These are phyloP conservation scores for Acronicta psi DNA, from an alignment of 2,888 invertebrate genomes.

Conservation along the genomic window DNA sequence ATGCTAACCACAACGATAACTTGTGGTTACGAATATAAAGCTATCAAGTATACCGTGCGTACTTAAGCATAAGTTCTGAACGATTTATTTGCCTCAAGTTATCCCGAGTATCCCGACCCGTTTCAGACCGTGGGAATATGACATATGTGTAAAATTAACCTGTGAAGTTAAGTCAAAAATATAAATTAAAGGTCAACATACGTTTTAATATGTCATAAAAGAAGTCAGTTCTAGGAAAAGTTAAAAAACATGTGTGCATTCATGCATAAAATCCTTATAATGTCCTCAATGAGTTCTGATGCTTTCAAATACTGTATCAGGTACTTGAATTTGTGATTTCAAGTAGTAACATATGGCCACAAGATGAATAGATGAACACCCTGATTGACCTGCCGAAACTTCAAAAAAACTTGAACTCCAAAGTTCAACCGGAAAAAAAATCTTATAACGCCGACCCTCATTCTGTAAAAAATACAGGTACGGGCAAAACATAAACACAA, in stretches of 20 bases:
- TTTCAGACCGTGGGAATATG: slow-evolving; percentile 24
- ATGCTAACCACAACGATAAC: slow-evolving; percentile 19
- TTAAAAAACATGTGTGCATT: too few species aligned
- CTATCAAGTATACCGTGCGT: slow-evolving; percentile 25
- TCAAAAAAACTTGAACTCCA: slow-evolving; percentile 38
- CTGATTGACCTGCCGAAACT: slow-evolving; percentile 42
- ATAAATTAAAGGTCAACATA: neutral
- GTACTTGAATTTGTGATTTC: slow-evolving; percentile 38
- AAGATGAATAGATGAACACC: slow-evolving; percentile 59
- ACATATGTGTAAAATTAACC: neutral
- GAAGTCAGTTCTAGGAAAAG: too few species aligned
- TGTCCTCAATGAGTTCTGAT: neutral
- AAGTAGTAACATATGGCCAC: slow-evolving; percentile 62
- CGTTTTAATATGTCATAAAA: neutral
- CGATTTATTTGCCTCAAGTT: slow-evolving; percentile 6
- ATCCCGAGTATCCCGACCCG: neutral
- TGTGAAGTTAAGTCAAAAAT: neutral
- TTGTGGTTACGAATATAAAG: slow-evolving; percentile 36
- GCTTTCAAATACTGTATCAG: slow-evolving; percentile 5
- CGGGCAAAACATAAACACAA: slow-evolving; percentile 21
- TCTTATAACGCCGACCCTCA: slow-evolving; percentile 16
- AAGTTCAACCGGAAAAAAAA: slow-evolving; percentile 33
- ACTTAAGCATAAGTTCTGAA: slow-evolving; percentile 23
- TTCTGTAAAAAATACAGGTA: slow-evolving; percentile 30
- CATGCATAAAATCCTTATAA: too few species aligned